Conservation (phyloP, 2,797 vertebrate genomes). For the Melanotaenia maccullochi region DNA sequence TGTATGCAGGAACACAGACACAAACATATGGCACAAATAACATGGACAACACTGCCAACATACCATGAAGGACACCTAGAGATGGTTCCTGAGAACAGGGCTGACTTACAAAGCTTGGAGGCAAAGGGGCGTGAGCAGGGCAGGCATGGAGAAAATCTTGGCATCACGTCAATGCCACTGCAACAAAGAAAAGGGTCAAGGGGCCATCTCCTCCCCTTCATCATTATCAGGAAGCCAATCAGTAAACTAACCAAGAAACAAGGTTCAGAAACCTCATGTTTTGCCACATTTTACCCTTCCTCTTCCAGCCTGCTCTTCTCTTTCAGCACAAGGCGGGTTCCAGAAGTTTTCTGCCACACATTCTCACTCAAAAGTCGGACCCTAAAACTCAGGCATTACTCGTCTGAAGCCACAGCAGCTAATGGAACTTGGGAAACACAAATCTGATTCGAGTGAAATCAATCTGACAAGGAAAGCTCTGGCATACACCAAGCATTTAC, state of each 20-base stretch:
- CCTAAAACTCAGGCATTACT: slow-evolving; percentile 59
- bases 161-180: slow-evolving; percentile 75
- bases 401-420: slow-evolving; percentile 59
- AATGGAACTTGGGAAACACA: slow-evolving; percentile 64
- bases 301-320: slow-evolving; percentile 32
- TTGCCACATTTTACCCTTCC: slow-evolving; percentile 49
- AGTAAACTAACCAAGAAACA: slow-evolving; percentile 70
- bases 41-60: slow-evolving; percentile 67
- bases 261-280: slow-evolving; percentile 66
- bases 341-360: slow-evolving; percentile 63
- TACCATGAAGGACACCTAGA: slow-evolving; percentile 77
- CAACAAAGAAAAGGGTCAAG: slow-evolving; percentile 72
- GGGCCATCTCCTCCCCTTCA: slow-evolving; percentile 71
- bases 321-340: slow-evolving; percentile 52
- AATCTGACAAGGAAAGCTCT: slow-evolving; percentile 55
- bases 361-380: slow-evolving; percentile 51
- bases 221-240: slow-evolving; percentile 74
- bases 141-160: slow-evolving; percentile 69
- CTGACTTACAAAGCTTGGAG: slow-evolving; percentile 68
- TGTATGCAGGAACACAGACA: slow-evolving; percentile 66
- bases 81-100: slow-evolving; percentile 82
- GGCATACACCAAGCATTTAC: slow-evolving; percentile 57
- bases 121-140: slow-evolving; percentile 68
- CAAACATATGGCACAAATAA: slow-evolving; percentile 72
- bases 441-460: slow-evolving; percentile 59